These are phyloP conservation scores for Aplodontia rufa DNA, from an alignment of 2,113 vertebrate species.

Conservation along the genomic window DNA sequence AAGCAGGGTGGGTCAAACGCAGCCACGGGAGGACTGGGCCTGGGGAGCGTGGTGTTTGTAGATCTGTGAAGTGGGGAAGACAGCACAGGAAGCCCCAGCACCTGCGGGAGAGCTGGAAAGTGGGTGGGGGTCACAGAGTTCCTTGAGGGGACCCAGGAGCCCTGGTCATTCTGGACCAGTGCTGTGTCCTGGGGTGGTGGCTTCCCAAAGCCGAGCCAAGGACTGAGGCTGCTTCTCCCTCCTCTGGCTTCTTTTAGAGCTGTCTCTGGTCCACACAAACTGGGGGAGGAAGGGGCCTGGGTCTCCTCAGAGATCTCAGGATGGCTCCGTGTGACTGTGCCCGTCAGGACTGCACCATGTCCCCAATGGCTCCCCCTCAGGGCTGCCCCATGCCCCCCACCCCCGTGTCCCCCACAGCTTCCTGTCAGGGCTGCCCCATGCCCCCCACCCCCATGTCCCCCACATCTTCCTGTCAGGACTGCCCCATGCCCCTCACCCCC, in stretches of 20 bases:
- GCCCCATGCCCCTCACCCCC: too few relatives aligned
- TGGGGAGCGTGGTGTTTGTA: accelerated
- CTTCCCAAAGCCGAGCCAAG: accelerated
- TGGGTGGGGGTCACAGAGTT: too few relatives aligned
- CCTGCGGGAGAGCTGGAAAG: neutral
- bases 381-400: too few relatives aligned
- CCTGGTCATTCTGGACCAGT: too few relatives aligned
- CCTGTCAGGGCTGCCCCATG: too few relatives aligned
- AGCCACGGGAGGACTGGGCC: accelerated
- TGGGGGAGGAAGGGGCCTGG: neutral
- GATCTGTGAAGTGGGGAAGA: neutral
- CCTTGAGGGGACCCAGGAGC: too few relatives aligned
- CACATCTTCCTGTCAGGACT: too few relatives aligned
- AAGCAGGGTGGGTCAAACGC: too few relatives aligned
- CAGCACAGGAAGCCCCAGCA: accelerated
- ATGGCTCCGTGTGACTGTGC: neutral
- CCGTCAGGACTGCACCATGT: too few relatives aligned
- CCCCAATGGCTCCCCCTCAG: too few relatives aligned
- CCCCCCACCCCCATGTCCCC: too few relatives aligned
- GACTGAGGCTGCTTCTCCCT: neutral
- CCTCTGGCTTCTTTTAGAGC: neutral
- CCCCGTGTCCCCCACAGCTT: too few relatives aligned
- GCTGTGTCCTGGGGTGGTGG: accelerated
- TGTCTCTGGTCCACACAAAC: neutral
- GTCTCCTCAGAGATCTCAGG: neutral